These are phyloP conservation scores for Andrena bicolor DNA, from an alignment of 2,888 invertebrate genomes.

Conservation along the genomic window DNA sequence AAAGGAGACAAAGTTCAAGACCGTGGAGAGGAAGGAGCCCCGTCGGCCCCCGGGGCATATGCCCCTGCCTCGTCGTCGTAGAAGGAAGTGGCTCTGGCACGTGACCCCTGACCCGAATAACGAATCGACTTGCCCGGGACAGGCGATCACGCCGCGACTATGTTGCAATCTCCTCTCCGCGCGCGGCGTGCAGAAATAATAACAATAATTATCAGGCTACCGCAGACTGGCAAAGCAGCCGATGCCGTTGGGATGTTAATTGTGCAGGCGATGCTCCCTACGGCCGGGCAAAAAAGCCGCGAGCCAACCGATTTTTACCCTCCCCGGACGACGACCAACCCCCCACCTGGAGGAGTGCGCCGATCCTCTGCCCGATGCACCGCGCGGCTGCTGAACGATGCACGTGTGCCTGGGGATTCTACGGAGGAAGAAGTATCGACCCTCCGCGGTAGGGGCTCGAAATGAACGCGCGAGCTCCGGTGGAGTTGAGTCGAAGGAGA, in stretches of 20 bases:
- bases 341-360: neutral
- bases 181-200: conserved; percentile 60
- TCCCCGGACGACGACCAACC: conserved; percentile 1
- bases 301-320: conserved; percentile 20
- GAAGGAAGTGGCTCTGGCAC: conserved; percentile 48
- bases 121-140: conserved; percentile 64
- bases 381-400: conserved; percentile 5
- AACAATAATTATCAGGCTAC: conserved; percentile 70
- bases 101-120: conserved; percentile 65
- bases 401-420: conserved; percentile 14
- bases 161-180: conserved; percentile 55
- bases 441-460: conserved; percentile 23
- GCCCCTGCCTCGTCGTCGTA: conserved; percentile 16
- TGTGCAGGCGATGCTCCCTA: conserved; percentile 49
- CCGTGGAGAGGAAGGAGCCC: conserved; percentile 30
- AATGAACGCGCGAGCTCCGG: neutral
- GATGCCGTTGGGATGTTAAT: conserved; percentile 53
- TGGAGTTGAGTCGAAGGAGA: neutral
- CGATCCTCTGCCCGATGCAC: conserved; percentile 1
- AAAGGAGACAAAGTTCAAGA: conserved; percentile 60
- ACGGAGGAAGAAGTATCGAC: conserved; percentile 35
- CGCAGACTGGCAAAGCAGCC: conserved; percentile 54
- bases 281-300: conserved; percentile 20
- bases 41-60: conserved; percentile 7
- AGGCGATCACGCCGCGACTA: conserved; percentile 54